A percentile compares a stretch with the other conserved stretches of the same genome.
Conservation (phyloP, 2,113 vertebrate species). For the Halcyon senegalensis region DNA sequence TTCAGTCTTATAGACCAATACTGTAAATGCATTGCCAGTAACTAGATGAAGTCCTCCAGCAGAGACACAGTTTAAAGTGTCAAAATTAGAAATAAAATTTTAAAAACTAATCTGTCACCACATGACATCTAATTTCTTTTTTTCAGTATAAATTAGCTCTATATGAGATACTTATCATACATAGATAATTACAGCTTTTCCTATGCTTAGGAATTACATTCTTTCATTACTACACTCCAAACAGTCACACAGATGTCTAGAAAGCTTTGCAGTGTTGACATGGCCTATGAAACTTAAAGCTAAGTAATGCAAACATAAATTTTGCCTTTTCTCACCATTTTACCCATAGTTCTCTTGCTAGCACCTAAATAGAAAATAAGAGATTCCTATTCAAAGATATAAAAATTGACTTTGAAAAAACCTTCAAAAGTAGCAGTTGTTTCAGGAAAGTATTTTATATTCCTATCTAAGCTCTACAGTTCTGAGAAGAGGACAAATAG, state of each 20-base stretch:
- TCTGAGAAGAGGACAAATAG: neutral
- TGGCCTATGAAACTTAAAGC: neutral
- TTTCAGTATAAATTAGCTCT: neutral
- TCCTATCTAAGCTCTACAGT: neutral
- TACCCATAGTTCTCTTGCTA: neutral
- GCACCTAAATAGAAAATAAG: neutral
- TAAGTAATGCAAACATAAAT: neutral
- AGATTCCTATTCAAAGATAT: neutral
- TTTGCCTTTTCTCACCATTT: neutral
- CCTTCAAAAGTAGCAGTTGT: neutral
- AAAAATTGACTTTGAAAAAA: neutral
- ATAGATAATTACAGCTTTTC: neutral
- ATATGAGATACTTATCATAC: neutral
- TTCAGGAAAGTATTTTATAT: neutral
- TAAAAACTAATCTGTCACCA: accelerated
- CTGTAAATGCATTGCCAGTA: neutral
- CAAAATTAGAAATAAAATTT: neutral
- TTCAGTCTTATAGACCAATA: neutral
- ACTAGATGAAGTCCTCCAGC: neutral
- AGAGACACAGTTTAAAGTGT: neutral
- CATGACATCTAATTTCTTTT: neutral
- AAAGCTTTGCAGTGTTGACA: neutral
- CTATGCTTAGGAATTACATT: neutral
- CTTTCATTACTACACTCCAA: neutral
- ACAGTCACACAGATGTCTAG: neutral